Conservation (phyloP, 35 echinoderm and acorn worm genomes). For the Holothuria glaberrima region DNA sequence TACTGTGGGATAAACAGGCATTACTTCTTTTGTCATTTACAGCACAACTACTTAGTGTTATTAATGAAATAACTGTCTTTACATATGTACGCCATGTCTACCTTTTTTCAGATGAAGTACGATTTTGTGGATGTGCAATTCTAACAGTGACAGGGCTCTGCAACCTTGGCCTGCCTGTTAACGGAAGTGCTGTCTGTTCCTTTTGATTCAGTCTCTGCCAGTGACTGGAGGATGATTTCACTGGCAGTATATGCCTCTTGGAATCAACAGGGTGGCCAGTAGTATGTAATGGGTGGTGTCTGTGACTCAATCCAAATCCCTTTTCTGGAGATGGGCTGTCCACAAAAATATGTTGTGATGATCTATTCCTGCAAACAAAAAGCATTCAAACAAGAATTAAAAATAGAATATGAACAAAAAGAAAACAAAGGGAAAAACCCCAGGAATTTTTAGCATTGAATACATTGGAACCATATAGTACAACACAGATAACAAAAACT, state of each 20-base stretch:
- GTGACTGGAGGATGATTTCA: background rate
- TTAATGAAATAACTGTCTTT: too few species aligned
- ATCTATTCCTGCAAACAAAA: conserved; percentile 20
- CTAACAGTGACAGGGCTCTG: conserved; percentile 39
- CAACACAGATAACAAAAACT: background rate
- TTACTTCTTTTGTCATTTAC: too few species aligned
- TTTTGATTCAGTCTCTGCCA: conserved; percentile 30
- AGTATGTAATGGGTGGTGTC: background rate
- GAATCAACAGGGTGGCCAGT: conserved; percentile 17
- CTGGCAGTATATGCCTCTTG: background rate
- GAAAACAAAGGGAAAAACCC: background rate
- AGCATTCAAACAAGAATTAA: background rate
- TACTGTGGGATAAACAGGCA: too few species aligned
- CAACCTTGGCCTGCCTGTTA: conserved; percentile 17
- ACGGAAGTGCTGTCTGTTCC: background rate
- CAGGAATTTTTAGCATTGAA: background rate
- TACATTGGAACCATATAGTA: background rate
- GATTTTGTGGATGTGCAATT: conserved; percentile 26
- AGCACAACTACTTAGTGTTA: too few species aligned
- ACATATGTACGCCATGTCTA: too few species aligned
- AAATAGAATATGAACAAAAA: background rate
- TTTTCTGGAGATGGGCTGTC: conserved; percentile 20
- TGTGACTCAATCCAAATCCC: background rate
- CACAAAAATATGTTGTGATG: background rate
- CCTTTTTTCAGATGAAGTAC: too few species aligned